phyloP scores from a whole-genome alignment of 2,113 vertebrate genomes.

The Piprites chloris region DNA sequence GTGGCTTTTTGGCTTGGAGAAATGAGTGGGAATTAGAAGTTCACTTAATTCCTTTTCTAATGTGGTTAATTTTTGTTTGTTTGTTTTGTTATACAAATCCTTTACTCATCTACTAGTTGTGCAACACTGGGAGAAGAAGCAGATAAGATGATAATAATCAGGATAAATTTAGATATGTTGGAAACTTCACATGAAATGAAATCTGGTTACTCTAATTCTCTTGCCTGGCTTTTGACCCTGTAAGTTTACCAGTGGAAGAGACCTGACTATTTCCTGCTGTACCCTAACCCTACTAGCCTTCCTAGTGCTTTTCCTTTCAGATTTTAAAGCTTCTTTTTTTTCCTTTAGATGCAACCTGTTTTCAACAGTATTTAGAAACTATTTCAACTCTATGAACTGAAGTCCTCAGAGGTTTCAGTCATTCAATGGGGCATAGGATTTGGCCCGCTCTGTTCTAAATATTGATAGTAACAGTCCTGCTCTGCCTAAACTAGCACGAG shows the following conservation, averaged over 20 bases:
- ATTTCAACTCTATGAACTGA: background rate
- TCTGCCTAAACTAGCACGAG: background rate
- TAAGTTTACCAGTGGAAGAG: background rate
- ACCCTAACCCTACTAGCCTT: background rate
- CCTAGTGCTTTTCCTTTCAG: background rate
- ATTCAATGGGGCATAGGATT: background rate
- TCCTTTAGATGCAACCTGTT: background rate
- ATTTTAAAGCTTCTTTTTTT: background rate
- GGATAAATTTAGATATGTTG: background rate
- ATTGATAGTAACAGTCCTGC: background rate
- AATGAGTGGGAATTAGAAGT: background rate
- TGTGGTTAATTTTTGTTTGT: background rate
- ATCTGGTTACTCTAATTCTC: background rate
- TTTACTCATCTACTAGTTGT: background rate
- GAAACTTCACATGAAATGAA: background rate
- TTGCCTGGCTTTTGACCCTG: background rate
- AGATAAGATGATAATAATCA: background rate
- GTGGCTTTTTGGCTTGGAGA: background rate
- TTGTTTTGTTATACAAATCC: background rate
- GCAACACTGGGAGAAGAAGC: background rate
- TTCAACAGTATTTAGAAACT: background rate
- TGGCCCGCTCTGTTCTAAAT: background rate
- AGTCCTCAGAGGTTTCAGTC: background rate
- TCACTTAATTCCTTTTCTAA: background rate
- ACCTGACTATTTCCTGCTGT: background rate